phyloP scores from a whole-genome alignment of 1,140 invertebrate species.

The Notospermus geniculatus region DNA sequence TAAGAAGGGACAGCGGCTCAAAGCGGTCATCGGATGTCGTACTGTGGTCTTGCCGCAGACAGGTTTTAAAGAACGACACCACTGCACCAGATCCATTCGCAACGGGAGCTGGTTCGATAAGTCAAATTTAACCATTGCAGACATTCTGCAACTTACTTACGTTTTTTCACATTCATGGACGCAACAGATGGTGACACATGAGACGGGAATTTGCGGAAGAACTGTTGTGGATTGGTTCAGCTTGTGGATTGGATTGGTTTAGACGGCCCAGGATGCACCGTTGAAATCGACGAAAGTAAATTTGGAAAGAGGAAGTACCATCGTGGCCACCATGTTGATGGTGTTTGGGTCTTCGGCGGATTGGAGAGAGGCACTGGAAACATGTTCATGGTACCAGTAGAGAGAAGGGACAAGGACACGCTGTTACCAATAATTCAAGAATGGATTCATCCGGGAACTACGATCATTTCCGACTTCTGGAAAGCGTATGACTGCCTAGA shows the following conservation, averaged over 20 bases:
- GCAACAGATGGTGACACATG: not conserved
- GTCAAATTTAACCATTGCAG: conserved; percentile 7
- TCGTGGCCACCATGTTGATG: conserved; percentile 7
- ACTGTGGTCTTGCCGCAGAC: not conserved
- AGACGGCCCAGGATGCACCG: not conserved
- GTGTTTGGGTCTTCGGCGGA: conserved; percentile 15
- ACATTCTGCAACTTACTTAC: conserved; percentile 10
- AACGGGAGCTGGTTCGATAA: conserved; percentile 13
- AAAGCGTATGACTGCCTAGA: not conserved
- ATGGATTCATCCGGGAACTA: conserved; percentile 14
- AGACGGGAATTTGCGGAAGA: conserved; percentile 1
- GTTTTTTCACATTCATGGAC: not conserved
- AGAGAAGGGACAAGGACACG: conserved; percentile 3
- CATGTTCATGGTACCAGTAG: conserved; percentile 8
- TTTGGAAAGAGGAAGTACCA: conserved; percentile 11
- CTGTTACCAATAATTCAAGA: conserved; percentile 12
- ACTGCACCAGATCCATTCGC: not conserved
- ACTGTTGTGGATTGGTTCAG: conserved; percentile 12
- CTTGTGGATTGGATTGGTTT: conserved; percentile 8
- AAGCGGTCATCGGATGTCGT: not conserved
- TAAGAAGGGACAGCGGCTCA: not conserved
- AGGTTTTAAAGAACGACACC: not conserved
- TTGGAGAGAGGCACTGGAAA: conserved; percentile 1
- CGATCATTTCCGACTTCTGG: conserved; percentile 14
- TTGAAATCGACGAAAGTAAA: conserved; percentile 12